These are phyloP conservation scores for Parazoanthus darwini DNA, from an alignment of 92 coral and sea anemone species.

Conservation along the genomic window DNA sequence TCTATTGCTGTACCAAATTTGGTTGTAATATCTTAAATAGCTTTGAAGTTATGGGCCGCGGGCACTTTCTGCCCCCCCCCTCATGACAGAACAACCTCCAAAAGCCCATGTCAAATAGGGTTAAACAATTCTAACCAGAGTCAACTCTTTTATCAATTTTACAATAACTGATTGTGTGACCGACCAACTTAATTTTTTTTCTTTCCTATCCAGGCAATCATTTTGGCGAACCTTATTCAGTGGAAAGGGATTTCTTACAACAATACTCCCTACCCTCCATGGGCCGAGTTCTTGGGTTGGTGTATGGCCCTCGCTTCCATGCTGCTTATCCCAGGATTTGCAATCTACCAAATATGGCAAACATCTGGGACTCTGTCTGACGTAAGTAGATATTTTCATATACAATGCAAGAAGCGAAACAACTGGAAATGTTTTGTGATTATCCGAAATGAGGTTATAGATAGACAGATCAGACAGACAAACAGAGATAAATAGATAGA, in stretches of 20 bases:
- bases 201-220: constrained; percentile 47
- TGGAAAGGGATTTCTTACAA: constrained; percentile 75
- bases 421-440: too few species aligned
- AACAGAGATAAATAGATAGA: too few species aligned
- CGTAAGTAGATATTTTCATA: constrained; percentile 36
- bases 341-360: constrained; percentile 69
- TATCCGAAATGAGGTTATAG: too few species aligned
- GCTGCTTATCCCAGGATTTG: constrained; percentile 67
- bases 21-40: too few species aligned
- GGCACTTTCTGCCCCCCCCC: too few species aligned
- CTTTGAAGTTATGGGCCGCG: too few species aligned
- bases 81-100: too few species aligned
- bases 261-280: constrained; percentile 65
- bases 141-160: too few species aligned
- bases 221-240: constrained; percentile 68
- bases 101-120: too few species aligned
- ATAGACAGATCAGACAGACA: too few species aligned
- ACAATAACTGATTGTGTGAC: neutral
- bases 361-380: constrained; percentile 64
- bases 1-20: too few species aligned
- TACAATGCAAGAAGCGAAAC: neutral
- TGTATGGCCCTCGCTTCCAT: constrained; percentile 60
- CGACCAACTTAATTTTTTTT: neutral
- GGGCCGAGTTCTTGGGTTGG: constrained; percentile 90
- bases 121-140: too few species aligned